These are phyloP conservation scores for Ameiurus melas DNA, from an alignment of 2,113 vertebrate genomes.

Conservation along the genomic window DNA sequence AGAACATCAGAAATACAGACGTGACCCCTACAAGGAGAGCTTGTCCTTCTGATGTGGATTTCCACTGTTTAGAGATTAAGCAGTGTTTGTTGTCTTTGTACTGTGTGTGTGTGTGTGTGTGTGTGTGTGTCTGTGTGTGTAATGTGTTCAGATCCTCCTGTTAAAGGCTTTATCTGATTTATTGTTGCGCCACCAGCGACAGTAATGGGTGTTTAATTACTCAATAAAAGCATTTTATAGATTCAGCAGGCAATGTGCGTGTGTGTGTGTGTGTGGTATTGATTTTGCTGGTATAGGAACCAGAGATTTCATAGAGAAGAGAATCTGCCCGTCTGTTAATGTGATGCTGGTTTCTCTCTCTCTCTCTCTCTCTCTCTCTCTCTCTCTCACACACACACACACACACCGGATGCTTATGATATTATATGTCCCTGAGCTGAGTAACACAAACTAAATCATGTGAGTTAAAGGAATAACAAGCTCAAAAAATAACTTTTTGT, in stretches of 20 bases:
- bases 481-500: slow-evolving; percentile 19
- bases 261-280: slow-evolving; percentile 48
- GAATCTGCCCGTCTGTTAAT: slow-evolving; percentile 42
- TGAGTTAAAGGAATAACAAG: slow-evolving; percentile 22
- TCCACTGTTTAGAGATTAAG: slow-evolving; percentile 21
- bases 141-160: slow-evolving; percentile 77
- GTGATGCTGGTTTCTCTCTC: slow-evolving; percentile 26
- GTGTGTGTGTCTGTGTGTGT: slow-evolving; percentile 28
- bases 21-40: slow-evolving; percentile 16
- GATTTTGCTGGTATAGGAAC: slow-evolving; percentile 49
- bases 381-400: slow-evolving; percentile 2
- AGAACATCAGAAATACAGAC: neutral
- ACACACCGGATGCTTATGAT: neutral
- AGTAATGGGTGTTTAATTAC: slow-evolving; percentile 99
- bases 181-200: slow-evolving; percentile 91
- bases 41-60: slow-evolving; percentile 16
- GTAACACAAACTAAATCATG: neutral
- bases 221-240: slow-evolving; percentile 98
- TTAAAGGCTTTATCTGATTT: slow-evolving; percentile 93
- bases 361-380: neutral
- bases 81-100: slow-evolving; percentile 34
- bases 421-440: slow-evolving; percentile 14
- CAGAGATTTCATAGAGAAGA: slow-evolving; percentile 49
- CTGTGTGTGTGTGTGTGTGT: slow-evolving; percentile 27
- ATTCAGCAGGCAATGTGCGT: slow-evolving; percentile 72